Conservation (phyloP, 2,113 vertebrate species). For the Cricetomys ansorgei region DNA sequence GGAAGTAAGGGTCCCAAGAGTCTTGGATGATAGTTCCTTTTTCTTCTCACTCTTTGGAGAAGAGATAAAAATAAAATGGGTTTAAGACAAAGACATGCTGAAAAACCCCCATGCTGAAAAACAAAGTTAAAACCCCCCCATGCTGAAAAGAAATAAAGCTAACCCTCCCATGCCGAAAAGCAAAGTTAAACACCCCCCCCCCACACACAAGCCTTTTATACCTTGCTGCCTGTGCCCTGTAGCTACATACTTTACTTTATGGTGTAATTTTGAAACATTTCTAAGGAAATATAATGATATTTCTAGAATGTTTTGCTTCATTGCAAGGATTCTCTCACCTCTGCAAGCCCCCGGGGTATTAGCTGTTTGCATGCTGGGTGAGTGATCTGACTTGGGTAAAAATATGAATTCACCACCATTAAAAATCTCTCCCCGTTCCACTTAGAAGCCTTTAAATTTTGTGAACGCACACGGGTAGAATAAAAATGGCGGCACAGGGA, state of each 20-base stretch:
- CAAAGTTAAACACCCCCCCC: no score
- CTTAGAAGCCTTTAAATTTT: not conserved
- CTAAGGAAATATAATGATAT: not conserved
- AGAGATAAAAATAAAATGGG: conserved; percentile 18
- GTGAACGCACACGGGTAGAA: not conserved
- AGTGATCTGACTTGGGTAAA: not conserved
- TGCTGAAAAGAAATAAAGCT: not conserved
- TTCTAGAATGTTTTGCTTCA: not conserved
- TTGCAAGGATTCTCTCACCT: not conserved
- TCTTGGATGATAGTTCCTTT: not conserved
- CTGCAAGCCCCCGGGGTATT: not conserved
- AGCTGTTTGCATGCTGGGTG: not conserved
- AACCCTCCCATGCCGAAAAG: not conserved
- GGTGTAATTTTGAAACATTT: not conserved
- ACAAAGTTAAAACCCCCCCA: not conserved
- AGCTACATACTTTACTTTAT: not conserved
- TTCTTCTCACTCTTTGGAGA: not conserved
- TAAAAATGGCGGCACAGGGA: not conserved
- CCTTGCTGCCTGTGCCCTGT: not conserved
- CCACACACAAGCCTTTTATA: not conserved
- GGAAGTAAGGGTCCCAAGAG: not conserved
- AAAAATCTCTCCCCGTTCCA: not conserved
- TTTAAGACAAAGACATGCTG: not conserved
- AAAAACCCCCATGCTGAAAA: not conserved
- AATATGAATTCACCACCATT: not conserved